Evolutionary conservation across 2,888 invertebrate species (phyloP), one percentile per base, ranked within the genome.

Genomic region (Agrilus biguttatus): DNA sequence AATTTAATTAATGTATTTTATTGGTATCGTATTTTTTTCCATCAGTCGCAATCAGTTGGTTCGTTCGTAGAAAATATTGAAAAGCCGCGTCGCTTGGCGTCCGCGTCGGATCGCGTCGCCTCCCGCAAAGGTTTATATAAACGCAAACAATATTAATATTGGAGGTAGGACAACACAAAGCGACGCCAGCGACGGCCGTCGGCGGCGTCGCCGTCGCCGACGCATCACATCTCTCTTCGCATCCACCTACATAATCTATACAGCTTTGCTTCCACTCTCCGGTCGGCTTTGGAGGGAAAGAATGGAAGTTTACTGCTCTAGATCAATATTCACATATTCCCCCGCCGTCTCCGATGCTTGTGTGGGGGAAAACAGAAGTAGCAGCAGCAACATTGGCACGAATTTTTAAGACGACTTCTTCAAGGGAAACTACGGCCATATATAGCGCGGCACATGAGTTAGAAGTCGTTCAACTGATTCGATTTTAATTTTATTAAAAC

Each of bases 241-340:
- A 51, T 52, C 51, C 49, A 53, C 53, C 55, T 51, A 50, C 55
- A 53, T 54, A 53, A 54, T 53, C 54, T 52, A 51, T 53, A 54
- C 51, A 52, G 52, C 51, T 52, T 53, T 49, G 47, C 49, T 50
- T 51, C 50, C 48, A 48, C 46, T 45, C 33, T 48, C 43, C 47
- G 40, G 45, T 51, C 44, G 45, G 48, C 46, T 45, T 49, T 49
- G 52, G 47, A 53, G 55, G 56, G 55, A 58, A 60, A 59, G 60
- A 60, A 60, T 60, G 58, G 59, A 59, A 56, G 56, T 57, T 58
- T 57, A 54, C 57, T 55, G 57, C 55, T 58, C 54, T 57, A 60
- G 58, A 60, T 60, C 60, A 60, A 60, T 60, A 60, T 58, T 57
- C 58, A 58, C 57, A 59, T 56, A 58, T 57, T 57, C 59, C 56